Base-by-base conservation (phyloP, 2,888 invertebrate genomes). In the Archips crataeganus region DNA sequence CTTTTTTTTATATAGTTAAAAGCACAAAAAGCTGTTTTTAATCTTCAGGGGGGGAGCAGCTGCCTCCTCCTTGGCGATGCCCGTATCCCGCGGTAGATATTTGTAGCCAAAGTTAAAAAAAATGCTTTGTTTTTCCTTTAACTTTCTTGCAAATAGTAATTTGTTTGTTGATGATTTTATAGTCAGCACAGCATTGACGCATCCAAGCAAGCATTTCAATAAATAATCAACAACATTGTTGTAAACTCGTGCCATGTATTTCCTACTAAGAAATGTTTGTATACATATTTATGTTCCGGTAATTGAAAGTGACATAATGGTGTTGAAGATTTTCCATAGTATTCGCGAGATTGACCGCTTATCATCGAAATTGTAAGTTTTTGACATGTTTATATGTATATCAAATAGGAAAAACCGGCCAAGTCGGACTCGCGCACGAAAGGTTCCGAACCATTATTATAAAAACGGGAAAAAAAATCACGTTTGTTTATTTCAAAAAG, bases 151-250 rank as follows among this genome's bases (percentile, higher is more conserved):
- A 54, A 6, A 23, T 15, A 23, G 8, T 57, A 32, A 57, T 23
- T 51, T 57, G 57, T 57, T 57, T 57, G 32, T 57, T 57, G 57
- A 32, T 57, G 10, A 57, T 32, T 57, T 32, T 8, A 32, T 32
- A 57, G 11, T 11, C 2, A 57, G 32, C 11, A 32, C 2, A 57
- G 32, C 11, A 32, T 57, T 32, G 32, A 57, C 57, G 57, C 32
- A 23, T 23, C 32, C n/a, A 8, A 54, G 15, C 23, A 57, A 57
- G 11, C 57, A 32, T 57, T 57, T 57, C 57, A 9, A 32, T 32
- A 32, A 9, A 32, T 32, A 32, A 57, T 57, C 57, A 57, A 57
- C 57, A 57, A 57, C 57, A 57, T 57, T 57, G 32, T 57, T 57
- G 32, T 57, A 11, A 10, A 32, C 57, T 0, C 15, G 54, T 54